phyloP scores from a whole-genome alignment of 2,888 invertebrate genomes.

The Sinhomidia bicolor region DNA sequence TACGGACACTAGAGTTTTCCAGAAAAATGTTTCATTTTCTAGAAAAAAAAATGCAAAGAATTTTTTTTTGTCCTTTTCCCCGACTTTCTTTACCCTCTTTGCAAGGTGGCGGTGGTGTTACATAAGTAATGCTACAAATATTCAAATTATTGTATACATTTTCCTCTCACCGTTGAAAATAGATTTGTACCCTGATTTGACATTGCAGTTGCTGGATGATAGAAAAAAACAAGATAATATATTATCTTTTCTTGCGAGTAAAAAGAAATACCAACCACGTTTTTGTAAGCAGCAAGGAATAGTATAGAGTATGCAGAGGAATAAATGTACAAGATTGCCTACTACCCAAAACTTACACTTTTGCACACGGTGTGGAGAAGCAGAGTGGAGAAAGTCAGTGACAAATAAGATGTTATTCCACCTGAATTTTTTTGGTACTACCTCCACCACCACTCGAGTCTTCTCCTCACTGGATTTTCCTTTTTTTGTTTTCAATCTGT shows the following conservation, averaged over 20 bases:
- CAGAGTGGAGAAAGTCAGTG: constrained; percentile 61
- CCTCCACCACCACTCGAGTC: too few species aligned
- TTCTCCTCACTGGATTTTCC: too few species aligned
- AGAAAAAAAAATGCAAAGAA: too few species aligned
- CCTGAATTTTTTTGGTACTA: constrained; percentile 64
- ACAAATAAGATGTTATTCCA: constrained; percentile 64
- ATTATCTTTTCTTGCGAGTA: not conserved
- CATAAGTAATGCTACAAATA: too few species aligned
- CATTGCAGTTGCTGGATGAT: not conserved
- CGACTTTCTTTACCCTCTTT: too few species aligned
- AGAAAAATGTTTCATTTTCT: constrained; percentile 57
- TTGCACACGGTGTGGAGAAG: not conserved
- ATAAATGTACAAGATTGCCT: too few species aligned
- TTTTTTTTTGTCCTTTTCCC: too few species aligned
- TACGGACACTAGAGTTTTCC: constrained; percentile 28
- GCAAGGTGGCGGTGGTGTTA: too few species aligned
- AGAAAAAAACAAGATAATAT: not conserved
- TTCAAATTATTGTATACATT: too few species aligned
- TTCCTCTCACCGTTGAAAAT: too few species aligned
- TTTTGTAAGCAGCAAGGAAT: constrained; percentile 5
- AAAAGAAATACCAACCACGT: not conserved
- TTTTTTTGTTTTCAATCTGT: not conserved
- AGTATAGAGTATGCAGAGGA: too few species aligned
- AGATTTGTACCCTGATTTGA: constrained; percentile 22
- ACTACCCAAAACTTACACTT: too few species aligned